phyloP scores from a whole-genome alignment of 2,797 vertebrate genomes.

The Peromyscus nudipes region DNA sequence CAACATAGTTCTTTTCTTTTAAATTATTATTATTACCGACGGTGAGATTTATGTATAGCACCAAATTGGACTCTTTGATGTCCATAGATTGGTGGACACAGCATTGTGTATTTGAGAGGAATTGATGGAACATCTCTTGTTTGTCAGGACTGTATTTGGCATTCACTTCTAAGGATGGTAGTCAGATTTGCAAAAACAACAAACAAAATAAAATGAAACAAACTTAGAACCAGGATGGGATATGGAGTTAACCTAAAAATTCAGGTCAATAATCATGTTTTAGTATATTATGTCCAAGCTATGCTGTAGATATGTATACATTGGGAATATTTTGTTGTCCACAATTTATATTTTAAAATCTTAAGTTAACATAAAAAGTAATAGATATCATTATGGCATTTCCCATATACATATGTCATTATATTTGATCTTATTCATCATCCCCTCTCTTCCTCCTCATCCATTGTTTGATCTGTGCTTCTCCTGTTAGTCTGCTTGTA shows the following conservation, averaged over 20 bases:
- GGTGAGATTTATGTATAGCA: constrained; percentile 20
- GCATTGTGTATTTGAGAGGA: neutral
- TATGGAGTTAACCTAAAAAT: constrained; percentile 25
- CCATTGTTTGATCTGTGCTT: neutral
- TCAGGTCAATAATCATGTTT: neutral
- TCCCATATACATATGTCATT: neutral
- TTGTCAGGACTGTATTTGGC: neutral
- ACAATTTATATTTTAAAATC: neutral
- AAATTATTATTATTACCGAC: constrained; percentile 13
- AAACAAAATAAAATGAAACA: constrained; percentile 7
- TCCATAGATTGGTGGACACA: neutral
- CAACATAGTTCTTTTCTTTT: neutral
- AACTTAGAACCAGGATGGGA: neutral
- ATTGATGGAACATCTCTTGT: neutral
- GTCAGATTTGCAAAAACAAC: neutral
- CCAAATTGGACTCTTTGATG: constrained; percentile 21
- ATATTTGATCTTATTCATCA: neutral
- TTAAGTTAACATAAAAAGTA: neutral
- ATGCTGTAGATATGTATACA: neutral
- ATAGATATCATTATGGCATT: neutral
- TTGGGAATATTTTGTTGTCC: constrained; percentile 9
- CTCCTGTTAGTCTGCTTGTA: neutral
- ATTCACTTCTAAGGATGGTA: constrained; percentile 39
- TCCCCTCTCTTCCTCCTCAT: too few relatives aligned
- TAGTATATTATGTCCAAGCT: neutral